Evolutionary conservation across 2,797 vertebrate species (phyloP).

Genomic region (Taeniopygia guttata): DNA sequence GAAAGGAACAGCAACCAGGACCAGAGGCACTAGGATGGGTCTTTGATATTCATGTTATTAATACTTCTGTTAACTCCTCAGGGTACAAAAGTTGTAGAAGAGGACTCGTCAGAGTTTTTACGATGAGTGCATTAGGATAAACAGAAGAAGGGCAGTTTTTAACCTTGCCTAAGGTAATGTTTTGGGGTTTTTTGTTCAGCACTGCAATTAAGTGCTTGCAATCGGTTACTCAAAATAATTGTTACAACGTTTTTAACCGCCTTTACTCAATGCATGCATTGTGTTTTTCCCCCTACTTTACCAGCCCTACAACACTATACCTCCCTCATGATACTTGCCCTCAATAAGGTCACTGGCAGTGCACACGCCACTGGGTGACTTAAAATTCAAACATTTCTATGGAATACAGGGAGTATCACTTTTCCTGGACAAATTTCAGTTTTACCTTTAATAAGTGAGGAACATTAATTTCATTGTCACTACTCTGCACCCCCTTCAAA

Average conservation of each 20-base stretch:
- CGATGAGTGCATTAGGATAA: not conserved
- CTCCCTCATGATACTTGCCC: not conserved
- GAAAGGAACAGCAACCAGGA: not conserved
- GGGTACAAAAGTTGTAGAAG: not conserved
- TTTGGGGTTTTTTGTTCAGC: not conserved
- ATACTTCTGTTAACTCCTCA: not conserved
- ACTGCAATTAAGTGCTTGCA: not conserved
- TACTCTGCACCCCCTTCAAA: not conserved
- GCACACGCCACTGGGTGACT: not conserved
- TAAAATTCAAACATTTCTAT: not conserved
- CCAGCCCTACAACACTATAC: not conserved
- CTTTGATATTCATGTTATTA: not conserved
- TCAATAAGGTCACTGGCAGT: not conserved
- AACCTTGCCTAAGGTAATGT: not conserved
- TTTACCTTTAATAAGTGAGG: not conserved
- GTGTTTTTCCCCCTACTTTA: not conserved
- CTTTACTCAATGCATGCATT: not conserved
- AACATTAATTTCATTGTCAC: not conserved
- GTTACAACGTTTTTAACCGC: not conserved
- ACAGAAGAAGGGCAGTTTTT: not conserved
- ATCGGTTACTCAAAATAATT: not conserved
- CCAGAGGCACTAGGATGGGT: not conserved
- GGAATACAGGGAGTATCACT: not conserved
- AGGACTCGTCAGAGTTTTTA: not conserved
- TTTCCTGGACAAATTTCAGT: not conserved